phyloP scores from a whole-genome alignment of 2,797 vertebrate species.

The Lacerta agilis region DNA sequence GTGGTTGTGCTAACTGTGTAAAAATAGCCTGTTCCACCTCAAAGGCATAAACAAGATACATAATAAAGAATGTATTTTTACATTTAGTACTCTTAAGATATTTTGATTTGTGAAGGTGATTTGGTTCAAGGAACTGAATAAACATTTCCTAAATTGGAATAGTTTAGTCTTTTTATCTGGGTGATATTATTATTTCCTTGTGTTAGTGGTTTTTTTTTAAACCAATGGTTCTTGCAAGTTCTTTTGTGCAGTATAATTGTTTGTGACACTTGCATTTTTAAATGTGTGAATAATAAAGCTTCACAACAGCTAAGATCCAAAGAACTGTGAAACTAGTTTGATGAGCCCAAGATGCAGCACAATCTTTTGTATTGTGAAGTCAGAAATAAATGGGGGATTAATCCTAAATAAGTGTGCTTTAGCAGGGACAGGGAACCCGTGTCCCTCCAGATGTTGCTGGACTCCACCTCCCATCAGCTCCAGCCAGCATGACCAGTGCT shows the following conservation, averaged over 20 bases:
- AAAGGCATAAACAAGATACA: not conserved
- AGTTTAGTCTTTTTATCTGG: constrained; percentile 7
- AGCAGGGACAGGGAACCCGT: too few species aligned
- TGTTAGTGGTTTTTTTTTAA: not conserved
- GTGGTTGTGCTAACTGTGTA: not conserved
- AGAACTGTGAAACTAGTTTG: not conserved
- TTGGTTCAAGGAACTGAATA: constrained; percentile 24
- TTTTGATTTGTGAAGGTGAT: constrained; percentile 23
- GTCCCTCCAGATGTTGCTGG: too few species aligned
- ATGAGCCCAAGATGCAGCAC: not conserved
- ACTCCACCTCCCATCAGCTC: too few species aligned
- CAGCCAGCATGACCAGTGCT: too few species aligned
- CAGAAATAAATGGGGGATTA: too few species aligned
- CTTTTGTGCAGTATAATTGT: not conserved
- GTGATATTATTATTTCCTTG: constrained; percentile 4
- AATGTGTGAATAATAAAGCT: not conserved
- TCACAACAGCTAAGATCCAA: not conserved
- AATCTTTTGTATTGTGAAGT: not conserved
- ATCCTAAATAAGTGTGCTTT: not conserved
- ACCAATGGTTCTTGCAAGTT: constrained; percentile 16
- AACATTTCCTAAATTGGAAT: constrained; percentile 22
- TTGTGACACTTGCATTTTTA: constrained; percentile 11
- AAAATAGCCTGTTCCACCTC: constrained; percentile 8
- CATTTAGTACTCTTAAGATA: constrained; percentile 12
- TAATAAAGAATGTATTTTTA: not conserved